Evolutionary conservation across 2,797 vertebrate genomes (phyloP), one percentile per base, ranked within the genome.

Genomic region (Onychomys arenicola): DNA sequence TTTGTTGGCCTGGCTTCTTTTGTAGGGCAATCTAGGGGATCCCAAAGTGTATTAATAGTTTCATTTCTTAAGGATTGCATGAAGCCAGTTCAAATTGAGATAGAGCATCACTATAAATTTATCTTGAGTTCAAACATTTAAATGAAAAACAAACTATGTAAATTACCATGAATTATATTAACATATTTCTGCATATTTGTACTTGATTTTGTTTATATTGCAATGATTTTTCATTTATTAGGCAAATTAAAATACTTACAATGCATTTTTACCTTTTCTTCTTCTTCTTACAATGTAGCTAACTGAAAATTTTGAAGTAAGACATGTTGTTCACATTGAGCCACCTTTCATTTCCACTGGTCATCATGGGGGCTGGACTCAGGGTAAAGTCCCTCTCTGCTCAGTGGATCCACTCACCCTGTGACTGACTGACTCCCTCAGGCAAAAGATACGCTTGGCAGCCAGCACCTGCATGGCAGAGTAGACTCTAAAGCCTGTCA

Each of bases 71-170:
- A 82, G n/a, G 5, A 14, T 55, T 76, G 29, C 29, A 65, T 1
- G 10, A 1, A 23, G 21, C 14, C 63, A 8, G 37, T 34, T 27
- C 73, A 86, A 52, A 59, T 1, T 0, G 2, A 87, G 37, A 76
- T 34, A 14, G 21, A 17, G 52, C 52, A 10, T 67, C 46, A 86
- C 25, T 49, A 46, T 16, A 75, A 92, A 81, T 40, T 6, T n/a
- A 43, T 2, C 2, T 65, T 63, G n/a, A 46, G 61, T 76, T 91
- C 37, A 57, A 67, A 49, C 5, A 81, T 43, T 67, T 52, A 77
- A 73, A 55, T 65, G 43, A 61, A 84, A 95, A 95, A 65, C 83
- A 69, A 81, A 69, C 27, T 57, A 12, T n/a, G 1, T 77, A 90
- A 90, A 82, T 32, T 87, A 61, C 43, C 25, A 49, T 19, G 11